Evolutionary conservation across 2,113 vertebrate genomes (phyloP), one percentile per base, ranked within the genome.

Genomic region (Podiceps cristatus): DNA sequence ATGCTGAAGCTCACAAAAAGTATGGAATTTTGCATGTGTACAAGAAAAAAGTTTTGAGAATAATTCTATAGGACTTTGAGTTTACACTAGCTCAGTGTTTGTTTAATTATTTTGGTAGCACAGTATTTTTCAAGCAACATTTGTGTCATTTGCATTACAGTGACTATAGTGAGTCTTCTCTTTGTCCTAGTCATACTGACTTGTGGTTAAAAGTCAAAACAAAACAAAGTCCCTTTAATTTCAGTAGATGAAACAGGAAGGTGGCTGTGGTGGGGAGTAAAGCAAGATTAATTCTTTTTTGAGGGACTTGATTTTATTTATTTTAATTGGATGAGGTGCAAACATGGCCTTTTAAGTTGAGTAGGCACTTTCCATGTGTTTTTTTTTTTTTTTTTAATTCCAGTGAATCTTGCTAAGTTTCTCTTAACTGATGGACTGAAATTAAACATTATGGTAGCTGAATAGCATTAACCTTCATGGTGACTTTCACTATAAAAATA

Each of bases 31-130:
- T 93, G 71, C 71, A 69, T 10, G 67, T 63, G 80, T 80, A 91
- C 59, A 95, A 95, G 47, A 71, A 88, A 92, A 89, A 72, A 47
- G 22, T 88, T 94, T 90, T 63, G 45, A 88, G 59, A 93, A 80
- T 67, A 91, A 42, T 84, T 37, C 52, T 60, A 9, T 42, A 33
- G 47, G 45, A 86, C 44, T 96, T 92, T 40, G 37, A 87, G 76
- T 50, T 75, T 71, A 40, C 28, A 45, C 3, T 45, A 83, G 31
- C 35, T 88, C 14, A 24, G 22, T 62, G 24, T 66, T 92, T 50
- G 25, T 55, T 40, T 69, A 37, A 37, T 82, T 74, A 35, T 55
- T 69, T 53, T 52, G 35, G n/a, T 25, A 73, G 80, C 33, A 68
- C 7, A 68, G 31, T 35, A 24, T 58, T 82, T 88, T 86, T 49